Conservation (phyloP, 2,113 vertebrate species). For the Phoenicopterus ruber region DNA sequence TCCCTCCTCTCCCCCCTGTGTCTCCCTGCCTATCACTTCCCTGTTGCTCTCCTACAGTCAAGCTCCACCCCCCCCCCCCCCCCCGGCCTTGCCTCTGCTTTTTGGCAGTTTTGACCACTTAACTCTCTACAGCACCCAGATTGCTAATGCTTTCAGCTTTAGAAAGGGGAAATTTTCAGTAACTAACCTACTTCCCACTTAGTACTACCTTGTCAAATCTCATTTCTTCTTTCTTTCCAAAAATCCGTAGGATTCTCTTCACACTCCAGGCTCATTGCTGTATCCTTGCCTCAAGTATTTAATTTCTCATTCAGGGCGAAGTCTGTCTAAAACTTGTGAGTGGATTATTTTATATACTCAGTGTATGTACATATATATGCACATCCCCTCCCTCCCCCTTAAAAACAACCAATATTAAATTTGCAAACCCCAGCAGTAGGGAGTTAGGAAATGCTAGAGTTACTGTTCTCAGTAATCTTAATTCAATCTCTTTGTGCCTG, state of each 20-base stretch:
- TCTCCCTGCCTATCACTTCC: background rate
- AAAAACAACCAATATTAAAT: background rate
- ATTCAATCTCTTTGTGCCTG: slow-evolving; percentile 37
- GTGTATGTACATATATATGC: background rate
- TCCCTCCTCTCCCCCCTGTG: background rate
- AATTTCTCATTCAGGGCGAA: background rate
- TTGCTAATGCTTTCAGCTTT: background rate
- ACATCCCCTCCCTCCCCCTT: rapidly evolving
- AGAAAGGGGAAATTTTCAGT: background rate
- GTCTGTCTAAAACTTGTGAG: background rate
- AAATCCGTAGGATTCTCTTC: background rate
- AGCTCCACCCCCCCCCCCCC: background rate
- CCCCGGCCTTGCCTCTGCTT: background rate
- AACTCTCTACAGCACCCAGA: background rate
- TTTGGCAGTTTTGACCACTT: background rate
- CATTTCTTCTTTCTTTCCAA: background rate
- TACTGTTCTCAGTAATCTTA: slow-evolving; percentile 34
- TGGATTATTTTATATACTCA: background rate
- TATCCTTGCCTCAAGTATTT: background rate
- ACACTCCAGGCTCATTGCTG: background rate
- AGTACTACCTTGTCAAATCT: background rate
- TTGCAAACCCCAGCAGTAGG: background rate
- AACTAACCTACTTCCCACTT: background rate
- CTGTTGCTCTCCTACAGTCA: background rate
- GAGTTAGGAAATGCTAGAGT: background rate